These are phyloP conservation scores for Pollicipes pollicipes DNA, from an alignment of 1,140 invertebrate species.

Conservation along the genomic window DNA sequence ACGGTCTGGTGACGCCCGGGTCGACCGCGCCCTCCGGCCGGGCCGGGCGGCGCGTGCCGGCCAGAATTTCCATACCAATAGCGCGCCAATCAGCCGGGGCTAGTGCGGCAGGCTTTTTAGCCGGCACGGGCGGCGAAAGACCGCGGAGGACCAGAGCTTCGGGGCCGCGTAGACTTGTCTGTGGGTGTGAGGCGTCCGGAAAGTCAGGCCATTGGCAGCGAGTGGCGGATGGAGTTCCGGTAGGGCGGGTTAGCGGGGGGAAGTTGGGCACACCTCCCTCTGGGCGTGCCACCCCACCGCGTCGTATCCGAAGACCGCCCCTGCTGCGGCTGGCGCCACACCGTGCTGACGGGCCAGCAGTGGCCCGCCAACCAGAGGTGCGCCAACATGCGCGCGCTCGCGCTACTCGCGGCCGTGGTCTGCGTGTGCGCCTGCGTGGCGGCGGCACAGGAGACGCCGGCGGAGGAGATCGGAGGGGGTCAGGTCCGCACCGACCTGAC, in stretches of 20 bases:
- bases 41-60: too few species aligned
- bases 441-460: neutral
- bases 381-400: neutral
- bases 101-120: neutral
- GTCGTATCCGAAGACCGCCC: neutral
- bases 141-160: too few species aligned
- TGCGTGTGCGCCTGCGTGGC: too few species aligned
- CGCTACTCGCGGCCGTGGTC: neutral
- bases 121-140: neutral
- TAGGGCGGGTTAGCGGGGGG: neutral
- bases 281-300: too few species aligned
- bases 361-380: neutral
- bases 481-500: too few species aligned
- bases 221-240: neutral
- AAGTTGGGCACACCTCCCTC: neutral
- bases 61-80: neutral
- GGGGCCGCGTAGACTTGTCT: too few species aligned
- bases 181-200: too few species aligned
- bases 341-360: neutral
- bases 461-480: neutral
- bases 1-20: neutral
- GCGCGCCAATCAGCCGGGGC: neutral
- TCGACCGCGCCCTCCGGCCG: too few species aligned
- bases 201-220: neutral
- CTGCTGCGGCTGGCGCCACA: neutral